phyloP scores from a whole-genome alignment of 2,888 invertebrate genomes.

The Amphipoea lucens region DNA sequence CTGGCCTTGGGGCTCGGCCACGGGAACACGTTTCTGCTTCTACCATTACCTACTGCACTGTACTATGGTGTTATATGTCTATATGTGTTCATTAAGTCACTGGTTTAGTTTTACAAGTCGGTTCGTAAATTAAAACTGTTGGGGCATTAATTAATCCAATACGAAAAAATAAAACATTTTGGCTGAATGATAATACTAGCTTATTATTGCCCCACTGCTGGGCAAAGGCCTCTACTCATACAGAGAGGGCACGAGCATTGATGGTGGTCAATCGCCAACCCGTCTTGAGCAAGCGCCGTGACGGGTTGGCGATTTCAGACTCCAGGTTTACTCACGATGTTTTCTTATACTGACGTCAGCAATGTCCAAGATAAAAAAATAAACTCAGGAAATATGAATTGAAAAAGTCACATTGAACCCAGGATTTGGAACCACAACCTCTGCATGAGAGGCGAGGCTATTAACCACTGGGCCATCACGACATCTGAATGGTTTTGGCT shows the following conservation, averaged over 20 bases:
- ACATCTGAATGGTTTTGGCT: neutral
- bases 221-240: neutral
- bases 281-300: too few species aligned
- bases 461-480: neutral
- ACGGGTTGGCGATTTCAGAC: neutral
- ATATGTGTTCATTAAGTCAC: slow-evolving; percentile 23
- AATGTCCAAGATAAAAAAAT: neutral
- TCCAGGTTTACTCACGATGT: neutral
- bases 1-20: slow-evolving; percentile 63
- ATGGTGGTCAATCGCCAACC: too few species aligned
- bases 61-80: slow-evolving; percentile 1
- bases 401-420: neutral
- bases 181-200: neutral
- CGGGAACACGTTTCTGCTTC: slow-evolving; percentile 9
- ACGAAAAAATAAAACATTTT: neutral
- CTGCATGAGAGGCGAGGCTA: neutral
- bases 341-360: neutral
- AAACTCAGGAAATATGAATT: neutral
- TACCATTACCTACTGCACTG: slow-evolving; percentile 10
- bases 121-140: slow-evolving; percentile 21
- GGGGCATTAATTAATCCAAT: neutral
- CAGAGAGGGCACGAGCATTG: neutral
- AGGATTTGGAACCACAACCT: neutral
- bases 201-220: neutral
- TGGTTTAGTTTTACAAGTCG: slow-evolving; percentile 29